Evolutionary conservation across 2,888 invertebrate species (phyloP).

Genomic region (Nomada goodeniana): DNA sequence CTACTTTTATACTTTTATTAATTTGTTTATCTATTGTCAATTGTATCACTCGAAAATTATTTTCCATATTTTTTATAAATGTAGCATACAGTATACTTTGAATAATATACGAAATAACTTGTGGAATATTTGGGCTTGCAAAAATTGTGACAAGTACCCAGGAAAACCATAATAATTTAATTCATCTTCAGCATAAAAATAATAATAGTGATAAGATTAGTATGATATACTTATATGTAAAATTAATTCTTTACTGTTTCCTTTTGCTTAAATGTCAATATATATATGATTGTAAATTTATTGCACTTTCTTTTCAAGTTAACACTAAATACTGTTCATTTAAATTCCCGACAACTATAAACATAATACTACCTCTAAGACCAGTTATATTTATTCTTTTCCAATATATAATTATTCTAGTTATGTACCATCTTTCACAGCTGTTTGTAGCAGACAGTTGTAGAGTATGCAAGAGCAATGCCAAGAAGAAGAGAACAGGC

Average conservation of each 20-base stretch:
- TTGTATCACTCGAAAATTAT: background rate
- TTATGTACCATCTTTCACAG: constrained; percentile 73
- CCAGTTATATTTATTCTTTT: constrained; percentile 35
- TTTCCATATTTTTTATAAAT: background rate
- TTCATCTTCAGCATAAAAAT: constrained; percentile 26
- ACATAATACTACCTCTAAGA: constrained; percentile 13
- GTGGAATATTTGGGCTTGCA: constrained; percentile 41
- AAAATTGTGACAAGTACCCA: constrained; percentile 55
- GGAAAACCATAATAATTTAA: constrained; percentile 46
- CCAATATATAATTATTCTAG: constrained; percentile 60
- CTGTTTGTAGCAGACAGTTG: constrained; percentile 75
- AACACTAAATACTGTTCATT: background rate
- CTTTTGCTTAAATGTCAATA: constrained; percentile 50
- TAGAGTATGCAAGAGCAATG: constrained; percentile 78
- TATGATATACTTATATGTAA: background rate
- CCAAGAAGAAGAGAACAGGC: constrained; percentile 73
- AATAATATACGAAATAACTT: background rate
- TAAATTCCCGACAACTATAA: background rate
- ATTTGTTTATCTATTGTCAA: background rate
- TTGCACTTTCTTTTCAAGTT: background rate
- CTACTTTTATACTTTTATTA: background rate
- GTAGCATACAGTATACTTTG: constrained; percentile 1
- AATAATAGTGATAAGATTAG: constrained; percentile 9
- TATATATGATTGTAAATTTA: background rate
- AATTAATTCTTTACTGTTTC: background rate